Evolutionary conservation across 1,140 invertebrate genomes (phyloP), one percentile per base, ranked within the genome.

Genomic region (Andrena cerasifolii): DNA sequence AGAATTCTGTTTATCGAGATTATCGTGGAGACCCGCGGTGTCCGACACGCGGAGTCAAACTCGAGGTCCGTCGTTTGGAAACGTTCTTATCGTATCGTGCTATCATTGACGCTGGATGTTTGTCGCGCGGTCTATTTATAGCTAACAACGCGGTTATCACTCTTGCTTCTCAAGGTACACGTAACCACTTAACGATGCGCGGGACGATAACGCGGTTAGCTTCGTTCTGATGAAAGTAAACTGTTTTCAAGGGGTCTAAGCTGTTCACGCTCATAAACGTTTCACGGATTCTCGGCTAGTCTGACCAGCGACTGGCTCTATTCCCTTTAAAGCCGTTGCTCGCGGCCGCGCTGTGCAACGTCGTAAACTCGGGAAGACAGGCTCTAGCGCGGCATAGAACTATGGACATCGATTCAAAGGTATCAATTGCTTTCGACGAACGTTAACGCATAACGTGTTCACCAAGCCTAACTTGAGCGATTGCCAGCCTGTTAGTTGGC

Each of bases 51-150:
- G 47, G 51, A 71, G n/a, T 5, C 3, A 24, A 65, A 51, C 18
- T 33, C 36, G 49, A n/a, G 18, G 45, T 24, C 56, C 3, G 31
- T 54, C 16, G 12, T 31, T 24, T 31, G 21, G 40, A 21, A 68
- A 82, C 40, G 18, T 49, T 72, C 36, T 79, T 79, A 82, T 79
- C 75, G 47, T 58, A 14, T 53, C 40, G 5, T 18, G 43, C 10
- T 79, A 45, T 75, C 53, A 54, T 58, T 31, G 63, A 3, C 12
- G 40, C 45, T 16, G 43, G 56, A 49, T 49, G 43, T 78, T 80
- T 74, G 49, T 16, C 33, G 18, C 43, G 16, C 54, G 47, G 14
- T 33, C 54, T 67, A 75, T 61, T 83, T 77, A 45, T 63, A 67
- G 31, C 53, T 67, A 78, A 78, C 24, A 72, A 66, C 59, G 45